Base-by-base conservation (phyloP, 2,113 vertebrate species). In the Colinus virginianus region DNA sequence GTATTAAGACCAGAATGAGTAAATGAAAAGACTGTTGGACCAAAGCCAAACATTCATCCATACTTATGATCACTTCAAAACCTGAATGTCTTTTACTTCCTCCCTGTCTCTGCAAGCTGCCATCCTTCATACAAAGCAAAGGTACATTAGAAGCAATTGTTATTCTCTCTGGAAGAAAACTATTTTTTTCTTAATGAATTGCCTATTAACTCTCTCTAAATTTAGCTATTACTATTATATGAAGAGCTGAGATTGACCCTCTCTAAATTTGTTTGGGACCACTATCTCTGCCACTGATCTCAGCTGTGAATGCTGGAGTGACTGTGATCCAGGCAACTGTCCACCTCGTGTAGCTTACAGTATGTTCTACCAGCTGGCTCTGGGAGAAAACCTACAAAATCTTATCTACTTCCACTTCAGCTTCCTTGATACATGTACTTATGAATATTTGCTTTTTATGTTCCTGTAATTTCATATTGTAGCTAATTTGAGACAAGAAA, bases 391-490 rank as follows among this genome's bases (percentile, higher is more conserved):
- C 15, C 16, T 66, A 4, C 17, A 70, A 6, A 45, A 77, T 30
- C 43, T 91, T 77, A 22, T 18, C 34, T 76, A 59, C 34, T 66
- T 13, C 42, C 5, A 4, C 56, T 74, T 69, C 19, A 12, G 3
- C 56, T 86, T 90, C 72, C 21, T 63, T 42, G 16, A 9, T 68
- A 66, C 20, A 4, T 5, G 6, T 67, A 12, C 36, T 66, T 77
- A n/a, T 75, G 88, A 90, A 69, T 74, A 38, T 40, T 78, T 78
- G 21, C n/a, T n/a, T 78, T 75, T 59, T 48, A 42, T 21, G 2
- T 78, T 72, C n/a, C 7, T 89, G 85, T 91, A 34, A 42, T 91
- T 93, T 86, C 49, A 80, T 77, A 0, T 61, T 82, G 13, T 78
- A 53, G 17, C 23, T 90, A 21, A 9, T 62, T 55, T 7, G 11